Base-by-base conservation (phyloP, 2,888 invertebrate species). In the Chelonus formosanus region DNA sequence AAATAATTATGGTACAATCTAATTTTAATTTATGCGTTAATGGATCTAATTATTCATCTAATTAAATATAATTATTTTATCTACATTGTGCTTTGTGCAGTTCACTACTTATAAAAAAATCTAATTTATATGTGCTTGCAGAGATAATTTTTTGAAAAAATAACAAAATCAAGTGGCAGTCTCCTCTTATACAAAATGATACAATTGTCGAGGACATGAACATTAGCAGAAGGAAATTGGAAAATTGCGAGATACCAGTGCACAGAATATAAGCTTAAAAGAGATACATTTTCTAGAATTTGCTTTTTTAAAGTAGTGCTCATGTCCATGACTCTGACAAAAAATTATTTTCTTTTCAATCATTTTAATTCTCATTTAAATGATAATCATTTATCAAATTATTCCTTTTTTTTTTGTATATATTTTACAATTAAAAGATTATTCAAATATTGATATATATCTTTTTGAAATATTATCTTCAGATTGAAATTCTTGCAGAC, bases 391-490 rank as follows among this genome's bases (percentile, higher is more conserved):
- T 34, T 45, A 5, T 5, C 3, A 36, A 10, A 59, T 34, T 36
- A 56, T 55, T 8, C 43, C 56, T 56, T 48, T 56, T 35, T 34
- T 48, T 32, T 59, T 36, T 64, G 61, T 58, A 59, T 43, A 40
- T 55, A 32, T 55, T n/a, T 36, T 60, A 6, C 35, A 55, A 55
- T 40, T 40, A 55, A 20, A 20, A 20, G 1, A 2, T 20, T 20
- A 20, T 20, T 20, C 20, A 20, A 20, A 20, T 20, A 20, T 20
- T 20, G 20, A 20, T 32, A 52, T 52, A 5, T 31, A 32, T 4
- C 7, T 31, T 32, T 54, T 6, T 5, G 44, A 6, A 43, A 56
- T 40, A 55, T 56, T 55, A 47, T 55, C 35, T 53, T 50, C 40
- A 50, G 20, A 44, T 53, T 44, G 10, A 40, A 40, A 44, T 50